Evolutionary conservation across 2,113 vertebrate genomes (phyloP).

Genomic region (Amia ocellicauda): DNA sequence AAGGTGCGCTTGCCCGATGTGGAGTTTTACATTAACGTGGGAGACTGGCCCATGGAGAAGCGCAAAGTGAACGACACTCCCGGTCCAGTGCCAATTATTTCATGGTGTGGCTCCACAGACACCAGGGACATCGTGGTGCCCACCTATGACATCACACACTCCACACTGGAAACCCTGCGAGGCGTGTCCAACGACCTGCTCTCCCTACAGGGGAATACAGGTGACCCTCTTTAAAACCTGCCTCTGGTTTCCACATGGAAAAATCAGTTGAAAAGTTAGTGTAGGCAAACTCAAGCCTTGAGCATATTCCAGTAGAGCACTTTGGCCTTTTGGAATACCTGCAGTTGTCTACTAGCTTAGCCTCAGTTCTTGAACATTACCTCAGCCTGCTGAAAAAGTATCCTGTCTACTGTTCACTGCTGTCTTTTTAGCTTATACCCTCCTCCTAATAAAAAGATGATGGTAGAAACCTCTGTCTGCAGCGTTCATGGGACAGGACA

Average conservation of each 20-base stretch:
- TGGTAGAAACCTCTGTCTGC: too few species aligned
- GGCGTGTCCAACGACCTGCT: constrained; percentile 90
- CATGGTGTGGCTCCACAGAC: constrained; percentile 87
- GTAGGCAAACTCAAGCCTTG: too few species aligned
- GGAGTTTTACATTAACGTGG: constrained; percentile 90
- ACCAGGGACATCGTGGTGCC: constrained; percentile 84
- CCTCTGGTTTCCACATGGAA: too few species aligned
- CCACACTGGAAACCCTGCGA: constrained; percentile 82
- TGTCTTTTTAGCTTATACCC: too few species aligned
- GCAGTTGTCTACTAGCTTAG: neutral
- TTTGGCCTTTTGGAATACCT: neutral
- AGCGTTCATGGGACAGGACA: too few species aligned
- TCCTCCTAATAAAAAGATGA: too few species aligned
- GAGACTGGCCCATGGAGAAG: constrained; percentile 87
- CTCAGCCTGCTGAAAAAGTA: too few species aligned
- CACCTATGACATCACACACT: constrained; percentile 88
- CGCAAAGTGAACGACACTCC: constrained; percentile 64
- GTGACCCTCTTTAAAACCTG: constrained; percentile 66
- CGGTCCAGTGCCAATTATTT: constrained; percentile 78
- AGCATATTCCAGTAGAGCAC: too few species aligned
- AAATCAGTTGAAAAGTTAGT: too few species aligned
- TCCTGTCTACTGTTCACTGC: too few species aligned
- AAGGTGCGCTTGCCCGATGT: constrained; percentile 81
- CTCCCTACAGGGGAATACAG: constrained; percentile 89
- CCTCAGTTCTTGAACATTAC: too few species aligned